These are phyloP conservation scores for Formicarius rufipectus DNA, from an alignment of 2,113 vertebrate species.

Conservation along the genomic window DNA sequence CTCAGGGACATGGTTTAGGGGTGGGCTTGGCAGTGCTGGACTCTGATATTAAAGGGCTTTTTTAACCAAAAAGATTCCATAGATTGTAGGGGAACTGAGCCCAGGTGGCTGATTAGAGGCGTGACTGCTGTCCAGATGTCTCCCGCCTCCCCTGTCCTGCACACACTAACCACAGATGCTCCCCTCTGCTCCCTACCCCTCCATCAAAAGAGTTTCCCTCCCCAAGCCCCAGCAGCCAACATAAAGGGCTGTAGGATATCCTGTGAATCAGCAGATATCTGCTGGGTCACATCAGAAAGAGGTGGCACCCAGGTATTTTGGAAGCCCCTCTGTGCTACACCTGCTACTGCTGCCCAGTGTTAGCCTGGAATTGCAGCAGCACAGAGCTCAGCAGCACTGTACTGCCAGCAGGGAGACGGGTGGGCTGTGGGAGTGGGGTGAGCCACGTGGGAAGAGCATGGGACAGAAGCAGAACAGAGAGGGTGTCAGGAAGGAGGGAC, in stretches of 20 bases:
- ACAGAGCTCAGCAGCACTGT: neutral
- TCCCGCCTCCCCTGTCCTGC: neutral
- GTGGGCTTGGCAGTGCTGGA: neutral
- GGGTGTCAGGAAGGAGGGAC: neutral
- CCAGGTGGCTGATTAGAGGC: neutral
- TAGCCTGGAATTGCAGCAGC: neutral
- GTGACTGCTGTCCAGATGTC: neutral
- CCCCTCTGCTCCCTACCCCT: neutral
- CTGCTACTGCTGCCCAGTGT: neutral
- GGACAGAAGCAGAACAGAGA: neutral
- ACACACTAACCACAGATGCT: neutral
- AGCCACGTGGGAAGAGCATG: neutral
- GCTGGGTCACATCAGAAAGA: neutral
- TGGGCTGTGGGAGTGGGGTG: neutral
- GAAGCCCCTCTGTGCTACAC: neutral
- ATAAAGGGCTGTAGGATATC: neutral
- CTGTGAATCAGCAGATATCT: neutral
- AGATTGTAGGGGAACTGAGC: neutral
- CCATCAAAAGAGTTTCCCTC: neutral
- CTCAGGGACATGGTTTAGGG: neutral
- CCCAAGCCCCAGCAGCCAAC: neutral
- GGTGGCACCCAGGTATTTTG: neutral
- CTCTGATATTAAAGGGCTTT: neutral
- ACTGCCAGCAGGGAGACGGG: neutral
- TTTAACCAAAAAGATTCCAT: neutral